Evolutionary conservation across 2,888 invertebrate species (phyloP), one percentile per base, ranked within the genome.

Genomic region (Hydroisotoma schaefferi): DNA sequence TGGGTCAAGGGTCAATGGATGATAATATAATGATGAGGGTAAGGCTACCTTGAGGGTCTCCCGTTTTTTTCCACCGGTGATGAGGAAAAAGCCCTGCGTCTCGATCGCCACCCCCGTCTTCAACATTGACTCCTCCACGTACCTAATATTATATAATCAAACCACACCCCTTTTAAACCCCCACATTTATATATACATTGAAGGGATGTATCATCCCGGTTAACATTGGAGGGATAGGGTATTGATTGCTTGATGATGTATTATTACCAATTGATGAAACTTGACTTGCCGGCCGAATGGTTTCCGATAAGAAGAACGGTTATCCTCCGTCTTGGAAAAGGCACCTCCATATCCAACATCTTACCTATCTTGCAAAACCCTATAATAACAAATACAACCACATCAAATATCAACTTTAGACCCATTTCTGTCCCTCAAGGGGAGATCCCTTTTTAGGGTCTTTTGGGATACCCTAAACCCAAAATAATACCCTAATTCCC

Each of bases 41-140:
- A 47, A 40, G 20, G n/a, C n/a, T 15, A 76, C 81, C 61, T 80
- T 81, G 5, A 82, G 76, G 8, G 81, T 79, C 73, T 83, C 82
- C 63, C 82, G 74, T 70, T 80, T 80, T 59, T 78, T 76, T 15
- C 82, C 82, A 74, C 80, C 80, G 0, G 81, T 81, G 15, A 82
- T 79, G 70, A 82, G 78, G 37, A 80, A 78, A 71, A 82, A 82
- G 1, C 82, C 82, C 71, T 82, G 82, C 1, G 82, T 82, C 73
- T 82, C 82, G 68, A 83, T 82, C n/a, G 82, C 82, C 53, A 82
- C 82, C 15, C 82, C 82, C 25, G 82, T 81, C 66, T 77, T 79
- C 72, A 81, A 80, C 4, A 82, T 79, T 73, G 81, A 80, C 70
- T 82, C 82, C 68, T 82, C 82, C 59, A 82, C 76, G 72, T 82